Conservation (phyloP, 2,888 invertebrate genomes). For the Hofmannophila pseudospretella region DNA sequence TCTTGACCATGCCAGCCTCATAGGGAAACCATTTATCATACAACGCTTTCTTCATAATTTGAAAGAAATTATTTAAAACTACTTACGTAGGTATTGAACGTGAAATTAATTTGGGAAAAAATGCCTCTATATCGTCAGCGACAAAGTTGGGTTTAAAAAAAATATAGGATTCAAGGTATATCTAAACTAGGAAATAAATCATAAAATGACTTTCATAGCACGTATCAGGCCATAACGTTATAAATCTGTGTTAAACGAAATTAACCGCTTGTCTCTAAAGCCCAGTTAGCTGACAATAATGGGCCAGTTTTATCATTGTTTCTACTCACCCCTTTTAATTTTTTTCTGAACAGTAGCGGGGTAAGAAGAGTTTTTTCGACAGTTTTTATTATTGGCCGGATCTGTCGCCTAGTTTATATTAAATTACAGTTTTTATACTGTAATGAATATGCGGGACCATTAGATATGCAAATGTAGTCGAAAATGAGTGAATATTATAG, state of each 20-base stretch:
- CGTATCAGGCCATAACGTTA: conserved; percentile 23
- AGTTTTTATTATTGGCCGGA: conserved; percentile 63
- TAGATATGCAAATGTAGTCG: conserved; percentile 53
- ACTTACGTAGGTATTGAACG: too few species aligned
- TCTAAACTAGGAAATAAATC: too few species aligned
- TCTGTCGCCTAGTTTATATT: conserved; percentile 75
- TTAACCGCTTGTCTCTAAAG: conserved; percentile 65
- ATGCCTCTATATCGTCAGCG: too few species aligned
- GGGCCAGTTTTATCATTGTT: conserved; percentile 59
- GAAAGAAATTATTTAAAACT: too few species aligned
- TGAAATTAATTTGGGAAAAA: too few species aligned
- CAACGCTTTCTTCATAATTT: too few species aligned
- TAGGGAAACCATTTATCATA: too few species aligned
- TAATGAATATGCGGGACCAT: conserved; percentile 73
- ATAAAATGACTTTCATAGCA: too few species aligned
- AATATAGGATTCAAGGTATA: too few species aligned
- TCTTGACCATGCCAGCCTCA: too few species aligned
- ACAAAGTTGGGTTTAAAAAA: too few species aligned
- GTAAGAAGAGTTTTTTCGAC: conserved; percentile 43
- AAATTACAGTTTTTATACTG: conserved; percentile 71
- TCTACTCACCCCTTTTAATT: conserved; percentile 56
- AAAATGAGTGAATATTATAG: conserved; percentile 63
- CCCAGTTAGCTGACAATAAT: conserved; percentile 61
- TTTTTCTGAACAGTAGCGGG: conserved; percentile 46
- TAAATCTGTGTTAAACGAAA: conserved; percentile 65